Conservation (phyloP, 2,888 invertebrate genomes). For the Cataglyphis livida region DNA sequence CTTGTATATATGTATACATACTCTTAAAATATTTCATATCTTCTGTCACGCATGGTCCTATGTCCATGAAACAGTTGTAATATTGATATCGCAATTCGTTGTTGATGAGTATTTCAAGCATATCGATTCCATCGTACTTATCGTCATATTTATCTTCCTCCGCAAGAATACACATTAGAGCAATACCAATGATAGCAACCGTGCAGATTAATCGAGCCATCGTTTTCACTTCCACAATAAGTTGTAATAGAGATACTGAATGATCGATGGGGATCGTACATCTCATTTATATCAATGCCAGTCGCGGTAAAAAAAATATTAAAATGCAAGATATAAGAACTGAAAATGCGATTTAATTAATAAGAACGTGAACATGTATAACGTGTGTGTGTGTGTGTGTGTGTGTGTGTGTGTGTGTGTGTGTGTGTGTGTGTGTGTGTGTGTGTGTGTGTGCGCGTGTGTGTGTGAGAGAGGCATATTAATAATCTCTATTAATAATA, state of each 20-base stretch:
- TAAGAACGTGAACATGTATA: not conserved
- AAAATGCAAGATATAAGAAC: not conserved
- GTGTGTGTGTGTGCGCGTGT: too few relatives aligned
- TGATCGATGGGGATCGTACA: too few relatives aligned
- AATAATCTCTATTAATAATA: too few relatives aligned
- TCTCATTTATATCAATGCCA: not conserved
- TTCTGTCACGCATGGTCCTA: not conserved
- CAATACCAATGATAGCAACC: not conserved
- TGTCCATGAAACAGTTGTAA: not conserved
- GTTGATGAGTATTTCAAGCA: not conserved
- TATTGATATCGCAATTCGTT: not conserved
- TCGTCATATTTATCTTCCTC: not conserved
- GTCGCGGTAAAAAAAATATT: not conserved
- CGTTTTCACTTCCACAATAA: not conserved
- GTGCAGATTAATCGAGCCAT: slow-evolving; percentile 21
- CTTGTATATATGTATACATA: not conserved
- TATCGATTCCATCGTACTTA: not conserved
- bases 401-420: too few relatives aligned
- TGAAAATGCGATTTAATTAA: not conserved
- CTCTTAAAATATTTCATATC: not conserved
- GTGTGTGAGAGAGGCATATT: too few relatives aligned
- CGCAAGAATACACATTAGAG: not conserved
- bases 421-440: too few relatives aligned
- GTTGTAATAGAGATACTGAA: not conserved
- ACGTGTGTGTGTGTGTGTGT: not conserved